These are phyloP conservation scores for Hormaphis cornu DNA, from an alignment of 1,140 invertebrate species.

Conservation along the genomic window DNA sequence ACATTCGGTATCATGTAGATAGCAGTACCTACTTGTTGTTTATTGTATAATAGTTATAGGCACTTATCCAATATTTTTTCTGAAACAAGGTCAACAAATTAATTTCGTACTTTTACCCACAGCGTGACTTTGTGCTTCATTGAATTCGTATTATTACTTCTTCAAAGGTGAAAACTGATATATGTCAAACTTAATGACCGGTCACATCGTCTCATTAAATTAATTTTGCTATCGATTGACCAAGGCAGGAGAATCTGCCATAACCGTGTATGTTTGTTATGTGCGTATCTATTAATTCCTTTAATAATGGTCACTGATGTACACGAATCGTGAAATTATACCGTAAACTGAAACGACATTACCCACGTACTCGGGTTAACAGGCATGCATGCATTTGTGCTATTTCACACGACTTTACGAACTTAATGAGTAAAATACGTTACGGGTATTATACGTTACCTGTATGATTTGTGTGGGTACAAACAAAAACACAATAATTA, in stretches of 20 bases:
- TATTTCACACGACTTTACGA: constrained; percentile 10
- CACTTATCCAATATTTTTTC: no score
- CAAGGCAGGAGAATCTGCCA: not conserved
- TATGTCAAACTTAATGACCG: not conserved
- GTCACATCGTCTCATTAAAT: not conserved
- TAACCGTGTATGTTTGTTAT: no score
- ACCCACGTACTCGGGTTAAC: not conserved
- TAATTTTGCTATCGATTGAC: constrained; percentile 2
- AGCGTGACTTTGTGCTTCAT: not conserved
- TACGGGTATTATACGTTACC: no score
- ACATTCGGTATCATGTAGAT: no score
- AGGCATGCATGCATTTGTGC: not conserved
- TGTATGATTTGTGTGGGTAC: no score
- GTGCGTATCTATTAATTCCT: not conserved
- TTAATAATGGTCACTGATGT: not conserved
- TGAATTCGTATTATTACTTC: not conserved
- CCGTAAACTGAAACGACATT: not conserved
- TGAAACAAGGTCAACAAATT: not conserved
- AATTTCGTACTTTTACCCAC: not conserved
- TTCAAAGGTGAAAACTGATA: constrained; percentile 18
- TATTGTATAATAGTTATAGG: no score
- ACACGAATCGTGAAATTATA: not conserved
- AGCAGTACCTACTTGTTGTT: no score
- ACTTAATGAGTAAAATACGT: not conserved
- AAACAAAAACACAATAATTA: no score